These are phyloP conservation scores for Phrynocephalus vlangalii DNA, from an alignment of 2,797 vertebrate genomes.

Conservation along the genomic window DNA sequence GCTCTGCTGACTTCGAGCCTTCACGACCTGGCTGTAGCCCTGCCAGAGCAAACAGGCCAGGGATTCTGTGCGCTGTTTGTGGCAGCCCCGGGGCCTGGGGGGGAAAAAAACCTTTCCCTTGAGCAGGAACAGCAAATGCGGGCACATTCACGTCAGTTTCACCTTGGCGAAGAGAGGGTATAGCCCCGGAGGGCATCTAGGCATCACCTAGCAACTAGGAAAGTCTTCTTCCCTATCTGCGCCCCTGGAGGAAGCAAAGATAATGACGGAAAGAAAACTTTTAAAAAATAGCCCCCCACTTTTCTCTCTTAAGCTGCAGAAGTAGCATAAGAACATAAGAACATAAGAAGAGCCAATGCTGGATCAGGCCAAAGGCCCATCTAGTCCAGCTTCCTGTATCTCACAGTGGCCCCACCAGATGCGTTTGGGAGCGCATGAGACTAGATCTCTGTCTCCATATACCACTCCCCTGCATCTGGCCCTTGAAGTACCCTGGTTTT, in stretches of 20 bases:
- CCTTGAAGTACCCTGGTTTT: too few relatives aligned
- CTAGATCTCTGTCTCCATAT: too few relatives aligned
- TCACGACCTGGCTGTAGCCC: conserved; percentile 25
- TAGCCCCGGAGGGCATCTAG: not conserved
- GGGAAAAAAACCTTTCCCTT: conserved; percentile 20
- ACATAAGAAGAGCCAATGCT: too few relatives aligned
- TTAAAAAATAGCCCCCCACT: too few relatives aligned
- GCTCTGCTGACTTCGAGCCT: conserved; percentile 43
- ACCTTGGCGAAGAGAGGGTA: not conserved
- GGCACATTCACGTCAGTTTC: not conserved
- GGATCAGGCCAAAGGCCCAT: too few relatives aligned
- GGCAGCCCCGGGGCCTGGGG: conserved; percentile 37
- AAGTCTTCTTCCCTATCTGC: not conserved
- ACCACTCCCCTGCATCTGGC: too few relatives aligned
- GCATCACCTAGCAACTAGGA: not conserved
- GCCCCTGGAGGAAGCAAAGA: too few relatives aligned
- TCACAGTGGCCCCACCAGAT: too few relatives aligned
- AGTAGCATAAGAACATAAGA: too few relatives aligned
- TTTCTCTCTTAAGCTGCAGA: too few relatives aligned
- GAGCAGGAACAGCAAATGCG: not conserved
- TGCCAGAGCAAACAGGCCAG: conserved; percentile 66
- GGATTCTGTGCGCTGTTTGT: conserved; percentile 54
- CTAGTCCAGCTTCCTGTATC: too few relatives aligned
- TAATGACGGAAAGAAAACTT: not conserved
- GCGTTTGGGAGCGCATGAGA: too few relatives aligned